Evolutionary conservation across 2,113 vertebrate genomes (phyloP).

Genomic region (Dromaius novaehollandiae): DNA sequence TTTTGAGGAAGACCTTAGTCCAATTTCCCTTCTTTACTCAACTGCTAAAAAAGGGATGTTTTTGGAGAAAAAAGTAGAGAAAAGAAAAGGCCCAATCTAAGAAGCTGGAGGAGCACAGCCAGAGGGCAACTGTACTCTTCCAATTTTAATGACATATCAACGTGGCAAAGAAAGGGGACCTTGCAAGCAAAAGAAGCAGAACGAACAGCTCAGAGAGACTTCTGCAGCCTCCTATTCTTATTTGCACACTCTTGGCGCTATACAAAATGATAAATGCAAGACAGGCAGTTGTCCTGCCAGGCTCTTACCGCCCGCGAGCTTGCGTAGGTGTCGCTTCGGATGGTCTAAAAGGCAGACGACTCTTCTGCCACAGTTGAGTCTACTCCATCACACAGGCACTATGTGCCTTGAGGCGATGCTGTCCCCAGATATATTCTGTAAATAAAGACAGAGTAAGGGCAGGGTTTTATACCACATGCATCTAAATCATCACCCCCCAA

Average conservation of each 20-base stretch:
- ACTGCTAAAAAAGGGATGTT: neutral
- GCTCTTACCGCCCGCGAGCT: neutral
- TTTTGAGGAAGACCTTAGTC: neutral
- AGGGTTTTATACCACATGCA: neutral
- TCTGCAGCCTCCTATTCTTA: neutral
- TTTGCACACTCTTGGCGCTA: neutral
- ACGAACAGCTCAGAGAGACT: neutral
- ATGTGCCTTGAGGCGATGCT: neutral
- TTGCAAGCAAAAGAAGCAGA: neutral
- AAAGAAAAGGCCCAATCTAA: neutral
- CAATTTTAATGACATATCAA: neutral
- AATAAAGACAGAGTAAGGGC: neutral
- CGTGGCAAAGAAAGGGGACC: neutral
- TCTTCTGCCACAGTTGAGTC: neutral
- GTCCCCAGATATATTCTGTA: neutral
- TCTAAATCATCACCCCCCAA: neutral
- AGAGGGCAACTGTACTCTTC: neutral
- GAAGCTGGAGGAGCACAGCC: neutral
- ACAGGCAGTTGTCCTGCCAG: neutral
- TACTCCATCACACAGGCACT: neutral
- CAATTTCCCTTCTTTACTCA: neutral
- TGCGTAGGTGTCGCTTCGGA: rapidly evolving
- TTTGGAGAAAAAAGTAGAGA: neutral
- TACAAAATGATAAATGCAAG: neutral
- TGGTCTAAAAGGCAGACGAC: rapidly evolving